Evolutionary conservation across 2,888 invertebrate species (phyloP).

Genomic region (Spisula solida): DNA sequence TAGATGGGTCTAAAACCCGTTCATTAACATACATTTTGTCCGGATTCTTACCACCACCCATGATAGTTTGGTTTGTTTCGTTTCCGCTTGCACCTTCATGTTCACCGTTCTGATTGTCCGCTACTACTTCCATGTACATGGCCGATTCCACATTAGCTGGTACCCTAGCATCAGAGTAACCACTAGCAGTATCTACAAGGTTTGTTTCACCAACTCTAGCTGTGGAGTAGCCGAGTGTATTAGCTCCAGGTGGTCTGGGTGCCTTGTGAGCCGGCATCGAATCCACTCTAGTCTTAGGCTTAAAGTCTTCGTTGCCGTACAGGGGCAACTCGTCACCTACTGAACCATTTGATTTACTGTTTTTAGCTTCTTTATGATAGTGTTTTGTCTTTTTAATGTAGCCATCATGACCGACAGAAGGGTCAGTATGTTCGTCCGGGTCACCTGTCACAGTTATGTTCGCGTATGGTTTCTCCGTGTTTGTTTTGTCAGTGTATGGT

Average conservation of each 20-base stretch:
- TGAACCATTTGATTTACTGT: not conserved
- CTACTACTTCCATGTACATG: not conserved
- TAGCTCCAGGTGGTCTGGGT: not conserved
- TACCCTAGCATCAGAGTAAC: not conserved
- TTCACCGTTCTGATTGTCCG: not conserved
- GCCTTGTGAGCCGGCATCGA: not conserved
- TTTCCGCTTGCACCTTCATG: not conserved
- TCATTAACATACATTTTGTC: not conserved
- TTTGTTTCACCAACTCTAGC: not conserved
- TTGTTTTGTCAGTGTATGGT: not conserved
- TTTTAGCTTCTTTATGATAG: not conserved
- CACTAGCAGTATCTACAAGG: not conserved
- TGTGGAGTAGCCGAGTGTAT: not conserved
- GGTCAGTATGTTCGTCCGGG: constrained; percentile 39
- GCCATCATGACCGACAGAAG: constrained; percentile 25
- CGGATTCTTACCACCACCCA: not conserved
- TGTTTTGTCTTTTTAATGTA: constrained; percentile 37
- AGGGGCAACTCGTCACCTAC: not conserved
- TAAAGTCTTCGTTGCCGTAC: constrained; percentile 19
- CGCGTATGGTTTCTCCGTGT: constrained; percentile 6
- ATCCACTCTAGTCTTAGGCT: not conserved
- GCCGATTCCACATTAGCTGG: not conserved
- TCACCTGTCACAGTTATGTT: constrained; percentile 24
- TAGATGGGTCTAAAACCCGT: not conserved
- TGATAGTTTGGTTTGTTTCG: too few species aligned